These are phyloP conservation scores for Coregonus sp. DNA, from an alignment of 2,797 vertebrate genomes.

Conservation along the genomic window DNA sequence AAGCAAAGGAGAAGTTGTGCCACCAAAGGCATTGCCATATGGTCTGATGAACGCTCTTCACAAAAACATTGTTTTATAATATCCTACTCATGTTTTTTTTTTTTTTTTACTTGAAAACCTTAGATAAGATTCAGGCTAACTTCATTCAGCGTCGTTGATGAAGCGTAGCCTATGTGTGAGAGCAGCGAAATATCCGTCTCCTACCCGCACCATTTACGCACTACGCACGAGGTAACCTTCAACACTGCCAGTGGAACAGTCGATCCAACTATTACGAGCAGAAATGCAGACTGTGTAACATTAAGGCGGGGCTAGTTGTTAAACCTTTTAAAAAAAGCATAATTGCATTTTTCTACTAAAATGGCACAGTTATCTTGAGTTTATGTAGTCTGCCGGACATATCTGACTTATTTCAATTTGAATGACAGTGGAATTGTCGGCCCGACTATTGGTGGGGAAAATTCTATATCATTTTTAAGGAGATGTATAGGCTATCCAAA, in stretches of 20 bases:
- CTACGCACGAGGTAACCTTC: conserved; percentile 67
- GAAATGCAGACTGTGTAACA: conserved; percentile 43
- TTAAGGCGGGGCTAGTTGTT: conserved; percentile 71
- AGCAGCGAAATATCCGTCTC: conserved; percentile 41
- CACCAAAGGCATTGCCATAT: background rate
- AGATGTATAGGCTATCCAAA: background rate
- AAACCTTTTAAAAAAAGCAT: conserved; percentile 18
- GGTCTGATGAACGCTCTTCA: conserved; percentile 2
- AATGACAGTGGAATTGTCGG: background rate
- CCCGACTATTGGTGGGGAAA: background rate
- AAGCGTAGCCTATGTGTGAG: conserved; percentile 12
- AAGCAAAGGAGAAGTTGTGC: conserved; percentile 42
- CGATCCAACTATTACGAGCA: conserved; percentile 34
- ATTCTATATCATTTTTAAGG: background rate
- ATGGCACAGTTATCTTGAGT: background rate
- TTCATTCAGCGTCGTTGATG: background rate
- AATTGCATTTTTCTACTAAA: background rate
- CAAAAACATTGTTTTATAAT: conserved; percentile 4
- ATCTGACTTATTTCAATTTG: background rate
- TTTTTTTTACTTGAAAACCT: background rate
- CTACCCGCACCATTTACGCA: conserved; percentile 51
- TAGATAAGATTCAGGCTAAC: background rate
- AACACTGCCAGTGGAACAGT: conserved; percentile 51
- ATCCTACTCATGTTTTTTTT: background rate
- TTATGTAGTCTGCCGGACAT: background rate